These are phyloP conservation scores for Drosophila setosimentum DNA, from an alignment of 2,888 invertebrate genomes.

Conservation along the genomic window DNA sequence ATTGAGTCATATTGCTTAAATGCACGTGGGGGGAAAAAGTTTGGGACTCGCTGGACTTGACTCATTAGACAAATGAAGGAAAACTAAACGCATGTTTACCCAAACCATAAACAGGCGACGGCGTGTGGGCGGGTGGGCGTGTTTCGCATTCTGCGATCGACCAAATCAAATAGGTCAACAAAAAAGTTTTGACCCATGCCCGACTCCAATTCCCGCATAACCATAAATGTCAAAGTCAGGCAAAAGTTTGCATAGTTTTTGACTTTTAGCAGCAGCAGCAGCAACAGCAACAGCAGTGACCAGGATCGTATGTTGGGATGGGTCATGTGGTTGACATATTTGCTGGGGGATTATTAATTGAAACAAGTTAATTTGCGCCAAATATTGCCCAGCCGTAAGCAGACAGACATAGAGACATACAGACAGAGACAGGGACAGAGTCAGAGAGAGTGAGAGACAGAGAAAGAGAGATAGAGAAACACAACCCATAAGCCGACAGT, in stretches of 20 bases:
- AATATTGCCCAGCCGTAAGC: slow-evolving; percentile 61
- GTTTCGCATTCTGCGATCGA: slow-evolving; percentile 43
- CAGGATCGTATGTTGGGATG: neutral
- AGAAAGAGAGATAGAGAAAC: slow-evolving; percentile 1
- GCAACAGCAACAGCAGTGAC: slow-evolving; percentile 23
- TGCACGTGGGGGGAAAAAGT: slow-evolving; percentile 57
- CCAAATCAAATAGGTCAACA: slow-evolving; percentile 67
- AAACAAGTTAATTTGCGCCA: slow-evolving; percentile 84
- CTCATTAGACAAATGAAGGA: slow-evolving; percentile 76
- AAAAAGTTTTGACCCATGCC: slow-evolving; percentile 55
- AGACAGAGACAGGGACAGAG: slow-evolving; percentile 7
- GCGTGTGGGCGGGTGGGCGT: neutral
- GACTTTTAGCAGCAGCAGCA: slow-evolving; percentile 65
- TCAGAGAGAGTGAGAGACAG: slow-evolving; percentile 2
- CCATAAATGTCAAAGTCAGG: slow-evolving; percentile 83
- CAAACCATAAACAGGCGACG: slow-evolving; percentile 59
- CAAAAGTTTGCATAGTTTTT: slow-evolving; percentile 81
- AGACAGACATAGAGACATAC: neutral
- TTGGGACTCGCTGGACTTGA: slow-evolving; percentile 43
- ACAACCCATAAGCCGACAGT: slow-evolving; percentile 55
- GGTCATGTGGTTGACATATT: slow-evolving; percentile 82
- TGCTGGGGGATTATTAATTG: slow-evolving; percentile 84
- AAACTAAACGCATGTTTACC: slow-evolving; percentile 63
- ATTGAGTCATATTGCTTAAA: slow-evolving; percentile 49
- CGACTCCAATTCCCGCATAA: slow-evolving; percentile 52